Percentiles rank a stretch among this genome's conserved stretches.
phyloP scores from a whole-genome alignment of 2,888 invertebrate genomes.

The Brachypalpus laphriformis region DNA sequence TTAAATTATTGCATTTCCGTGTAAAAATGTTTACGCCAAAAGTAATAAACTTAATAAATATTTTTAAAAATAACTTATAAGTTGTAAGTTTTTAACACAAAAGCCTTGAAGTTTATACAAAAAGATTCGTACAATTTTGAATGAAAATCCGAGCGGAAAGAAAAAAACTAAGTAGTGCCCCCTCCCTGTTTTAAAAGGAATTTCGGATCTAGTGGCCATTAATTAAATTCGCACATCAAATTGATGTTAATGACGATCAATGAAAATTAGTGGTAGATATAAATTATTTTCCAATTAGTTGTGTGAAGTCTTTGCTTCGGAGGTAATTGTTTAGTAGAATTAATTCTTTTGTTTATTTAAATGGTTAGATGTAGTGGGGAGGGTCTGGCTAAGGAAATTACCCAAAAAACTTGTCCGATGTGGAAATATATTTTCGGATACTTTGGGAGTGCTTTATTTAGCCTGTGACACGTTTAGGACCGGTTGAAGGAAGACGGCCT shows the following conservation, averaged over 20 bases:
- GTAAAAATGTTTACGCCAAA: neutral
- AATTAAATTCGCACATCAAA: slow-evolving; percentile 54
- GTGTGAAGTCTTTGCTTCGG: slow-evolving; percentile 12
- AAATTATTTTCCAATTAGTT: slow-evolving; percentile 68
- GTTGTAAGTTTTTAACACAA: neutral
- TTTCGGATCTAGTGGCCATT: slow-evolving; percentile 55
- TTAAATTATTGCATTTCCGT: neutral
- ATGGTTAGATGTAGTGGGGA: neutral
- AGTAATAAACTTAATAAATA: neutral
- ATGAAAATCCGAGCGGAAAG: neutral
- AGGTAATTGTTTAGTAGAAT: slow-evolving; percentile 17
- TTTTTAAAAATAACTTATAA: slow-evolving; percentile 17
- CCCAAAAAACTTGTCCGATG: neutral
- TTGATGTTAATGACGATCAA: slow-evolving; percentile 63
- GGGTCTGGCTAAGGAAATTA: neutral
- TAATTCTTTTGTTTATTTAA: slow-evolving; percentile 5
- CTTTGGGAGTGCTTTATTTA: neutral
- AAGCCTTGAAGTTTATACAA: neutral
- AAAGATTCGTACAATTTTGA: neutral
- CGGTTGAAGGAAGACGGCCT: neutral
- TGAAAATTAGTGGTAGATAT: slow-evolving; percentile 52
- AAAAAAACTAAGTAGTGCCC: neutral
- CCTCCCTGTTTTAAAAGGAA: neutral
- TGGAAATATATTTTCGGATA: neutral
- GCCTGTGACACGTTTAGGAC: neutral